Conservation (phyloP, 2,113 vertebrate genomes). For the Scomber scombrus region DNA sequence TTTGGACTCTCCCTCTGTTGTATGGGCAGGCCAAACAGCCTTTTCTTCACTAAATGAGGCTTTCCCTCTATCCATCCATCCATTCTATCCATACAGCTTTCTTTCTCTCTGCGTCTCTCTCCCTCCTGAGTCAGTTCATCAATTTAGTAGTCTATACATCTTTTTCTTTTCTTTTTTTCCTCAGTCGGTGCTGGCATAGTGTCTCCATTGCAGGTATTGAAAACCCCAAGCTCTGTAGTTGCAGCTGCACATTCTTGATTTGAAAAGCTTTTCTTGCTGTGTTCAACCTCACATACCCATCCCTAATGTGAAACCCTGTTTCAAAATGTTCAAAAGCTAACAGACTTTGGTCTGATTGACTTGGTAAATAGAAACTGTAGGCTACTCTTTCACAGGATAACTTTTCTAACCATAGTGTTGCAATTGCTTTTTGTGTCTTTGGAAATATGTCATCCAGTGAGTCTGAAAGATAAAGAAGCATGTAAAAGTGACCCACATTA, state of each 20-base stretch:
- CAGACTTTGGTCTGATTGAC: too few species aligned
- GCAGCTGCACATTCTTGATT: slow-evolving; percentile 24
- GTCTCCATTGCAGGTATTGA: slow-evolving; percentile 76
- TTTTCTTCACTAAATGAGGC: slow-evolving; percentile 97
- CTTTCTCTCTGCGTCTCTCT: slow-evolving; percentile 68
- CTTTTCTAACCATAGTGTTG: neutral
- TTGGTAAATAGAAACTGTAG: too few species aligned
- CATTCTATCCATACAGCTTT: slow-evolving; percentile 67
- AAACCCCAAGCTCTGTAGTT: slow-evolving; percentile 52
- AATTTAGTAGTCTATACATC: slow-evolving; percentile 96
- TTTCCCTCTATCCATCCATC: slow-evolving; percentile 83
- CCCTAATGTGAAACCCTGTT: slow-evolving; percentile 11
- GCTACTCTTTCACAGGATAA: too few species aligned
- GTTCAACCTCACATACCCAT: neutral
- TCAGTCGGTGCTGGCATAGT: slow-evolving; percentile 91
- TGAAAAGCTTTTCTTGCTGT: slow-evolving; percentile 26
- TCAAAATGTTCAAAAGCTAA: neutral
- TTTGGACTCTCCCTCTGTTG: slow-evolving; percentile 96
- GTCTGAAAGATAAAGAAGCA: neutral
- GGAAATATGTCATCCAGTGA: neutral
- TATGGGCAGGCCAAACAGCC: slow-evolving; percentile 95
- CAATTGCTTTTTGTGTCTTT: neutral
- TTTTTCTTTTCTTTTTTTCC: slow-evolving; percentile 80
- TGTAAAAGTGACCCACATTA: neutral
- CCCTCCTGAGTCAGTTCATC: slow-evolving; percentile 77